Conservation (phyloP, 2,888 invertebrate species). For the Athrips mouffetella region DNA sequence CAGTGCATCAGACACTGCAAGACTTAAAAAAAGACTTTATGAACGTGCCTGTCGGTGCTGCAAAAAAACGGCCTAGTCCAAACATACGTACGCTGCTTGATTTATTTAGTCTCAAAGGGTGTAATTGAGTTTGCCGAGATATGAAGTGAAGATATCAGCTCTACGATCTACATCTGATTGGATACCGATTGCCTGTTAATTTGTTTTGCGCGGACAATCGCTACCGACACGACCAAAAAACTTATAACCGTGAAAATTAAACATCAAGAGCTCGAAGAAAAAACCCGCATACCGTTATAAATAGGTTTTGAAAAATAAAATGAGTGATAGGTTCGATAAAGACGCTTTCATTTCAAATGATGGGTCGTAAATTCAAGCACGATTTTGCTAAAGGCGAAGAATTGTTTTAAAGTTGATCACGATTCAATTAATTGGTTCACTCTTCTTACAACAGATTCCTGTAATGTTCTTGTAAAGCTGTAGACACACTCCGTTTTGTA, state of each 20-base stretch:
- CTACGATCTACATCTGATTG: conserved; percentile 59
- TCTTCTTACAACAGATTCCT: neutral
- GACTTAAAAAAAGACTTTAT: conserved; percentile 12
- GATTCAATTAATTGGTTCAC: neutral
- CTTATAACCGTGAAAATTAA: conserved; percentile 23
- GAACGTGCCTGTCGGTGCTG: neutral
- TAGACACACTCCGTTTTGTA: neutral
- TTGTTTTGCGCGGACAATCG: conserved; percentile 34
- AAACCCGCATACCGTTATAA: conserved; percentile 1
- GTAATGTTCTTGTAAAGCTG: conserved; percentile 1
- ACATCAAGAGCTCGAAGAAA: neutral
- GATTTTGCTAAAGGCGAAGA: neutral
- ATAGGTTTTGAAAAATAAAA: neutral
- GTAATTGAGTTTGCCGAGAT: conserved; percentile 49
- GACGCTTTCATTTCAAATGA: conserved; percentile 2
- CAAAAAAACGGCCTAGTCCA: conserved; percentile 30
- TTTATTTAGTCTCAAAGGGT: conserved; percentile 44
- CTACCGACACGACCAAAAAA: conserved; percentile 24
- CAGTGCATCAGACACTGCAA: conserved; percentile 16
- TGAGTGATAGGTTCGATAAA: conserved; percentile 9
- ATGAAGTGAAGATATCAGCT: conserved; percentile 65
- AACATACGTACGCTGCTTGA: conserved; percentile 40
- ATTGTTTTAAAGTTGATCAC: neutral
- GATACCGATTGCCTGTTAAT: conserved; percentile 57
- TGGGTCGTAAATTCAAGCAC: neutral